Evolutionary conservation across 2,113 vertebrate genomes (phyloP), one percentile per base, ranked within the genome.

Genomic region (Oncorhynchus mykiss): DNA sequence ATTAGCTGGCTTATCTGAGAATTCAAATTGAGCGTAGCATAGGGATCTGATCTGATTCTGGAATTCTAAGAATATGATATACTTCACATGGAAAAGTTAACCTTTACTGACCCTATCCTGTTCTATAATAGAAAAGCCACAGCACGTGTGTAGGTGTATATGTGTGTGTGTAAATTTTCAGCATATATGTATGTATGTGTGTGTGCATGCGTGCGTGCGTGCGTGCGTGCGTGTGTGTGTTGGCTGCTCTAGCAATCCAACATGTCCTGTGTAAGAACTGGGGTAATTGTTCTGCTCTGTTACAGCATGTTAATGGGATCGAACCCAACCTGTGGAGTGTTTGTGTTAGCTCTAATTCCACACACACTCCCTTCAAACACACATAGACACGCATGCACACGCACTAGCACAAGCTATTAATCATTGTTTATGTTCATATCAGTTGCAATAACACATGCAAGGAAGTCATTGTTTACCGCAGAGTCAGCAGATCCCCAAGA

Each of bases 221-320:
- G 24, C 54, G 51, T 29, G 67, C 13, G 24, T 77, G 73, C 22
- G 25, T 67, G 54, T 31, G 45, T 88, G 89, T 89, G 78, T 64
- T 48, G 82, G 67, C 78, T 45, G 39, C 39, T 45, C 39, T 11
- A 45, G 39, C 73, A 83, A 86, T 81, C 84, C 70, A 77, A 3
- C 86, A 88, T 39, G 34, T 39, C 82, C 72, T 79, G 71, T 77
- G 79, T 78, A 83, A 85, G 75, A 88, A 86, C 80, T 80, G 75
- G 82, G 71, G 72, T 83, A 87, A 89, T 77, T 85, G 85, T 87
- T 87, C 82, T 84, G 87, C 51, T 82, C 80, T 69, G 14, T 54
- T 85, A 85, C 70, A 76, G 65, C 70, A 74, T 71, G 77, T 70
- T 86, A 83, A 90, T 81, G 69, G 39, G 79, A 81, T 80, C 82